Conservation (phyloP, 2,113 vertebrate species). For the Nycticebus coucang region DNA sequence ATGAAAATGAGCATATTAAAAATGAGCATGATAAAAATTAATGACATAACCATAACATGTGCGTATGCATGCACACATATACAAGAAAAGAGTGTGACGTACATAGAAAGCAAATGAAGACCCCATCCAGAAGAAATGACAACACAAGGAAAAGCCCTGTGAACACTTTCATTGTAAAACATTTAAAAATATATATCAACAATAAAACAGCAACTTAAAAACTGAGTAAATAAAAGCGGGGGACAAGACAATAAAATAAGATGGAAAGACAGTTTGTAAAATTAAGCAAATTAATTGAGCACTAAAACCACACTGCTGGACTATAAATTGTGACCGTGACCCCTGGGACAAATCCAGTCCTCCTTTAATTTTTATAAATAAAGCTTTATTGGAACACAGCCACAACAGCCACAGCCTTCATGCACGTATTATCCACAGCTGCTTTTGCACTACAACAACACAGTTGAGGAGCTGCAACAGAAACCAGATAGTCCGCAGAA, state of each 20-base stretch:
- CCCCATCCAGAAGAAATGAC: neutral
- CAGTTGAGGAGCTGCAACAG: neutral
- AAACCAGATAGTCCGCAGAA: neutral
- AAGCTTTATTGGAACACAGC: neutral
- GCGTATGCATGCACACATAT: neutral
- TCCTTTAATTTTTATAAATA: neutral
- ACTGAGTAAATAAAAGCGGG: neutral
- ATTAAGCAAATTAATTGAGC: conserved; percentile 16
- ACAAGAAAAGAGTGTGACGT: neutral
- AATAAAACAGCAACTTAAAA: neutral
- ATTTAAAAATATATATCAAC: neutral
- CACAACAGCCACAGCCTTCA: neutral
- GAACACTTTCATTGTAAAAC: neutral
- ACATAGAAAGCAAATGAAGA: neutral
- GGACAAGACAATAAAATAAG: neutral
- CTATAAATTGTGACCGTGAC: neutral
- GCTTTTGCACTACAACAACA: neutral
- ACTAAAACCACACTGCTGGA: neutral
- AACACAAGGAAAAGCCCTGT: neutral
- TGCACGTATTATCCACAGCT: neutral
- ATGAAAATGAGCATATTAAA: neutral
- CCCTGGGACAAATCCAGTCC: neutral
- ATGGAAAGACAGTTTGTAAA: neutral
- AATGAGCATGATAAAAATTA: neutral
- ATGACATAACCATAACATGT: neutral